These are phyloP conservation scores for Eubucco bourcierii DNA, from an alignment of 2,113 vertebrate genomes.

Conservation along the genomic window DNA sequence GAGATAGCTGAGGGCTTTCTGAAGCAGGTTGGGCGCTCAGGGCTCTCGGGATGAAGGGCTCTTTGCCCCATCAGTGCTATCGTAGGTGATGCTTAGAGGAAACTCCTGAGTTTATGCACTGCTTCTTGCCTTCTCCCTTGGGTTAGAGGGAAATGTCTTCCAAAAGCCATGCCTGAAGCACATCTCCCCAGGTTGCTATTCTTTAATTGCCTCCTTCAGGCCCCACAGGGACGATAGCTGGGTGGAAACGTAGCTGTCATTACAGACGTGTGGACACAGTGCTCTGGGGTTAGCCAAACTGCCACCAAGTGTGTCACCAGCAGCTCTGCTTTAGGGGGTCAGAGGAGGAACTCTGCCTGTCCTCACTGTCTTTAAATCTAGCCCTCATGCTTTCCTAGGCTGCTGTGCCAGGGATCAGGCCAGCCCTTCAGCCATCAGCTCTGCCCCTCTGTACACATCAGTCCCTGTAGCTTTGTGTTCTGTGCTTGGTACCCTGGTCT, in stretches of 20 bases:
- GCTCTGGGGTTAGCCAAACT: neutral
- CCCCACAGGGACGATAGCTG: neutral
- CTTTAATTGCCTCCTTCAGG: neutral
- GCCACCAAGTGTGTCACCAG: neutral
- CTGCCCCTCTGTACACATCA: neutral
- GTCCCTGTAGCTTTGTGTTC: fast-evolving
- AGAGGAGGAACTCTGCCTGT: neutral
- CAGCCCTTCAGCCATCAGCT: neutral
- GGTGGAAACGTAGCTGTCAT: neutral
- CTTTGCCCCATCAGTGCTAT: neutral
- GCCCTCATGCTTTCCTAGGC: neutral
- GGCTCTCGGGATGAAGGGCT: neutral
- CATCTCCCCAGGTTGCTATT: neutral
- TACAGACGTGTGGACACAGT: neutral
- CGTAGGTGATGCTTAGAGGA: neutral
- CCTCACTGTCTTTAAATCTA: neutral
- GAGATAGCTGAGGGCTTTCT: neutral
- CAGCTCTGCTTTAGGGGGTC: fast-evolving
- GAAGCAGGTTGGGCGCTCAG: neutral
- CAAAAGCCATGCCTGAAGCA: neutral
- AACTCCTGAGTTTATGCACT: neutral
- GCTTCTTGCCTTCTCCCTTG: neutral
- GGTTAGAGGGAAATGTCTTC: neutral
- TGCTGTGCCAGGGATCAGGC: neutral
- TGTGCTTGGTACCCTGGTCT: neutral